Base-by-base conservation (phyloP, 2,797 vertebrate species). In the Gadopsis marmoratus region DNA sequence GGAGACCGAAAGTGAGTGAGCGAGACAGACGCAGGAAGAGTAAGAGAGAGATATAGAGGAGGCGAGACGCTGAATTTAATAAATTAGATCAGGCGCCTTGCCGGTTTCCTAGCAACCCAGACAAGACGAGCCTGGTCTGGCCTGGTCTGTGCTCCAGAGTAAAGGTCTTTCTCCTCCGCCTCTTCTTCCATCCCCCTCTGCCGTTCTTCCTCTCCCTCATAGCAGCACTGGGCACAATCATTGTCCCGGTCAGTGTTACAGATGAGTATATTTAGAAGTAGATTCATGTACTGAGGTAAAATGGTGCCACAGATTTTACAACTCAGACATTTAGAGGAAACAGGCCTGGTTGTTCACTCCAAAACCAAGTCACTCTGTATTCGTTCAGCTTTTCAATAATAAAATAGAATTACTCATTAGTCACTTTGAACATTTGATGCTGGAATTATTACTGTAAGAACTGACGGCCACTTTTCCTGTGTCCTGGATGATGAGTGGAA, bases 91-190 rank as follows among this genome's bases (percentile, higher is more conserved):
- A 94, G 92, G 93, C 89, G 76, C 94, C 90, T 88, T 85, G 89
- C 78, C 67, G 91, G 95, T 96, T 88, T 94, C 95, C 94, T 96
- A 95, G 95, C 95, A 96, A 96, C 95, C 84, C 83, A 83, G 86
- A 86, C 86, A 85, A 94, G 91, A 90, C 74, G 74, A 91, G 93
- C 87, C 90, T 89, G 91, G 90, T 90, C 90, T 93, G 90, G 93
- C 90, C 92, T 83, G 88, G 89, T 86, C 86, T 90, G 84, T 85
- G 83, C 84, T 90, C 85, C 85, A 89, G 78, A 87, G 91, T 88
- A 91, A 91, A 94, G 89, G 92, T 92, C 84, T 76, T 50, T 79
- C 77, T 88, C 86, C 81, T 80, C 71, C 78, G 37, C 83, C 78
- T 86, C 84, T 41, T 81, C 79, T 50, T 47, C 74, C 59, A 63